Evolutionary conservation across 2,888 invertebrate genomes (phyloP).

Genomic region (Heteromurus nitidus): DNA sequence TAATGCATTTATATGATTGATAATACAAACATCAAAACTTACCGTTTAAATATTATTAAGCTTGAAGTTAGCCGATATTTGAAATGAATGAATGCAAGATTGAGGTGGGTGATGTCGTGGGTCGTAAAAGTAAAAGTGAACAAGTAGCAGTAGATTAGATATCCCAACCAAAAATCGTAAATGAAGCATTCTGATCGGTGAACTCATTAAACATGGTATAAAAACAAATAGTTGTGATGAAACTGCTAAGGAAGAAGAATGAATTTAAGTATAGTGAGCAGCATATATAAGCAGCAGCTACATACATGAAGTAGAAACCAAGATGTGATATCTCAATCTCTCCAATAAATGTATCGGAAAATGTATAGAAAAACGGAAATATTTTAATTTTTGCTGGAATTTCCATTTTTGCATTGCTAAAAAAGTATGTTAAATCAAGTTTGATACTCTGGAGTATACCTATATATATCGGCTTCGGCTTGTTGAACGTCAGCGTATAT

Average conservation of each 20-base stretch:
- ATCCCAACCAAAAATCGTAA: not conserved
- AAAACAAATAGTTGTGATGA: conserved; percentile 45
- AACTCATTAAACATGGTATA: conserved; percentile 32
- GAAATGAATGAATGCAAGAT: too few relatives aligned
- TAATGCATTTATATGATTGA: too few relatives aligned
- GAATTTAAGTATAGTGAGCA: not conserved
- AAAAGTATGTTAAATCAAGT: not conserved
- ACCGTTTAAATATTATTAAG: too few relatives aligned
- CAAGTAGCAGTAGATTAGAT: not conserved
- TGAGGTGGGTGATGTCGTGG: not conserved
- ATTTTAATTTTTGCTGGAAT: not conserved
- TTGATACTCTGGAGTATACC: too few relatives aligned
- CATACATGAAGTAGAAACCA: conserved; percentile 35
- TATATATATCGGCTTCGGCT: not conserved
- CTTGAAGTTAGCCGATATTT: too few relatives aligned
- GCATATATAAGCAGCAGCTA: conserved; percentile 5
- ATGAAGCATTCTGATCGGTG: not conserved
- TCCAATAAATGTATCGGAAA: conserved; percentile 10
- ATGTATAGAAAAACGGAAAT: not conserved
- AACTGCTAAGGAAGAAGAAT: conserved; percentile 4
- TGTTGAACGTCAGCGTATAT: not conserved
- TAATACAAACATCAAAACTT: too few relatives aligned
- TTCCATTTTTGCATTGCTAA: conserved; percentile 7
- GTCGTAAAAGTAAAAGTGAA: not conserved
- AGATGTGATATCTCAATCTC: conserved; percentile 34